Evolutionary conservation across 2,797 vertebrate genomes (phyloP).

Genomic region (Hoplostethus atlanticus): DNA sequence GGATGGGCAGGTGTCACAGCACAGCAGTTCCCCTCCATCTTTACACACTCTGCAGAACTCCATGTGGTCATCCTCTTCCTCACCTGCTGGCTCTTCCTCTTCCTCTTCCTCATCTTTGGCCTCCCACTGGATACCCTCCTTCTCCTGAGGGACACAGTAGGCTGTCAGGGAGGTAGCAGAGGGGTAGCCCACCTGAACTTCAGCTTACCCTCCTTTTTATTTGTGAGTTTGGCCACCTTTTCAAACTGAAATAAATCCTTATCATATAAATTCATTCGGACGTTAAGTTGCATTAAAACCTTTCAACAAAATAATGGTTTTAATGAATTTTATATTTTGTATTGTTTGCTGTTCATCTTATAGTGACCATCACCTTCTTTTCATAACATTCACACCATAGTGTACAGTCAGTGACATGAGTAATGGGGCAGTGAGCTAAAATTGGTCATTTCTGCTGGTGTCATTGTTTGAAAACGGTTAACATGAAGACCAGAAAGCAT

Average conservation of each 20-base stretch:
- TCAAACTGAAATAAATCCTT: not conserved
- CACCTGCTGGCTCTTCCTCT: conserved; percentile 91
- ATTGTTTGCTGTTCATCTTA: no score
- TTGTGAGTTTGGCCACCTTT: not conserved
- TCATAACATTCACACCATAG: no score
- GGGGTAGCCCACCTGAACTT: not conserved
- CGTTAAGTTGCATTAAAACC: no score
- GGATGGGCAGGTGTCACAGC: conserved; percentile 97
- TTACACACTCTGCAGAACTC: conserved; percentile 99
- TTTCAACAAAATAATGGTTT: not conserved
- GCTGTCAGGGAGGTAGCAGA: not conserved
- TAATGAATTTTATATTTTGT: no score
- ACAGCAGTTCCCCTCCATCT: conserved; percentile 96
- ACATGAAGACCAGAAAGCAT: no score
- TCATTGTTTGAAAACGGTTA: no score
- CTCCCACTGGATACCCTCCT: conserved; percentile 99
- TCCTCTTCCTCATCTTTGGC: conserved; percentile 97
- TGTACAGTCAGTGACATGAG: no score
- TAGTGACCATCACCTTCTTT: no score
- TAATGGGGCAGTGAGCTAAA: no score
- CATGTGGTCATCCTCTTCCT: conserved; percentile 99
- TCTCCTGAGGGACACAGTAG: conserved; percentile 86
- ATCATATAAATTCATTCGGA: not conserved
- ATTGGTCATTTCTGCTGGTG: no score
- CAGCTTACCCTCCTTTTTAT: no score